A percentile compares a stretch with the other conserved stretches of the same genome.
Conservation (phyloP, 2,113 vertebrate genomes). For the Psittacara wagleri region DNA sequence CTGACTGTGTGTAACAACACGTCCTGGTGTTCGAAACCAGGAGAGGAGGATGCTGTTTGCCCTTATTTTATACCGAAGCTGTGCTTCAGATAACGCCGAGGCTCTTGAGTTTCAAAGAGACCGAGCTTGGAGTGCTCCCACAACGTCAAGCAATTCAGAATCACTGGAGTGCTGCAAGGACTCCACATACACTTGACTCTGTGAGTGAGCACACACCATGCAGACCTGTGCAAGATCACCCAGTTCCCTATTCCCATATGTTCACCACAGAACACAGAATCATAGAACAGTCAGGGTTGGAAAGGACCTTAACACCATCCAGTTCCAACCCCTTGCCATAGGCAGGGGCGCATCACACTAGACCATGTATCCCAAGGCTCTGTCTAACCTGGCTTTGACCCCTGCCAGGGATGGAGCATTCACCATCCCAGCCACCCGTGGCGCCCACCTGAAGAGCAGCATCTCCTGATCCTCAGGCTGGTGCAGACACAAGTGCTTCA, state of each 20-base stretch:
- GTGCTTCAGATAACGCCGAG: slow-evolving; percentile 1
- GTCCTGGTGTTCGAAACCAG: not conserved
- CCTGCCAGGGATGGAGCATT: not conserved
- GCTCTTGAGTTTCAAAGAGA: slow-evolving; percentile 46
- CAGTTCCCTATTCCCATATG: not conserved
- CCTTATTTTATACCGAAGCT: not conserved
- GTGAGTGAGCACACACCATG: not conserved
- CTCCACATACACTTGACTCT: slow-evolving; percentile 21
- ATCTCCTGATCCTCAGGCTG: not conserved
- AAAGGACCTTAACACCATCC: not conserved
- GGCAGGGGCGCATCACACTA: not conserved
- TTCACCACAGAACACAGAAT: not conserved
- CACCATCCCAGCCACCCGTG: not conserved
- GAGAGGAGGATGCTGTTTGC: not conserved
- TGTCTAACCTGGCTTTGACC: not conserved
- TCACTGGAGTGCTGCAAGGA: slow-evolving; percentile 45
- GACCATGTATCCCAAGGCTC: not conserved
- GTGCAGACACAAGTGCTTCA: accelerated
- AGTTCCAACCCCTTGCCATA: not conserved
- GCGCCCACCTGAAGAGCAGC: not conserved
- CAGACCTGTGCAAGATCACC: not conserved
- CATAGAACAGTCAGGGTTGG: not conserved
- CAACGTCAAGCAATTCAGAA: slow-evolving; percentile 53
- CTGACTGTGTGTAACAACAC: not conserved
- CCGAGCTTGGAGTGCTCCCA: slow-evolving; percentile 6